phyloP scores from a whole-genome alignment of 2,797 vertebrate genomes.

The Pelochelys cantorii region DNA sequence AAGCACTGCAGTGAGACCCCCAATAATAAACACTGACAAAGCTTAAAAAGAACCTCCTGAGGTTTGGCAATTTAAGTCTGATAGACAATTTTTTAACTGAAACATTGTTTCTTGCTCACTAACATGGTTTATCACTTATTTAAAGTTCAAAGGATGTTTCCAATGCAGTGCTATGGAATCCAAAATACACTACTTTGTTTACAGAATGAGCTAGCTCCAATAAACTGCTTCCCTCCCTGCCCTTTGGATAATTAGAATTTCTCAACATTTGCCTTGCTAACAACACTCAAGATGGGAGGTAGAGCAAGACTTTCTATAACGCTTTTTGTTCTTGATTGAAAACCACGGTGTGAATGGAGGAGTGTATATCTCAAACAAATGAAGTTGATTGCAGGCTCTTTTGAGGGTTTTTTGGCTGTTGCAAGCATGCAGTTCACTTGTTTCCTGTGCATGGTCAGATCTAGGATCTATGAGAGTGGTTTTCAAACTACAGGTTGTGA shows the following conservation, averaged over 20 bases:
- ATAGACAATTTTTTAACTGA: conserved; percentile 35
- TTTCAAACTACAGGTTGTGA: no score
- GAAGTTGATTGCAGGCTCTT: conserved; percentile 35
- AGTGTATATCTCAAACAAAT: neutral
- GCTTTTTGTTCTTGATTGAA: neutral
- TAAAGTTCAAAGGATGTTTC: conserved; percentile 36
- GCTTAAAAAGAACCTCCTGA: neutral
- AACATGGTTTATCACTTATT: conserved; percentile 15
- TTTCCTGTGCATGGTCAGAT: neutral
- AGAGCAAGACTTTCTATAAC: neutral
- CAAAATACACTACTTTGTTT: conserved; percentile 41
- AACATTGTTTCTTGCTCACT: conserved; percentile 2
- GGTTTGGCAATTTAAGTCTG: conserved; percentile 7
- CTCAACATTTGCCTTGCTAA: conserved; percentile 53
- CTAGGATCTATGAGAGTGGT: neutral
- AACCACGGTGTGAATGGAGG: neutral
- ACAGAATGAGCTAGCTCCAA: conserved; percentile 18
- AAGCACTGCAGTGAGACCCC: conserved; percentile 42
- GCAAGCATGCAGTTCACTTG: neutral
- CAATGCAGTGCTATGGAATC: conserved; percentile 46
- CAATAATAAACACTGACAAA: neutral
- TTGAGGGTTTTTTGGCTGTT: conserved; percentile 35
- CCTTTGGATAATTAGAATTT: conserved; percentile 57
- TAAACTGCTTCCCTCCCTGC: conserved; percentile 41
- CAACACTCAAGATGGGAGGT: conserved; percentile 24